Conservation (phyloP, 2,113 vertebrate genomes). For the Oreochromis tanganicae region DNA sequence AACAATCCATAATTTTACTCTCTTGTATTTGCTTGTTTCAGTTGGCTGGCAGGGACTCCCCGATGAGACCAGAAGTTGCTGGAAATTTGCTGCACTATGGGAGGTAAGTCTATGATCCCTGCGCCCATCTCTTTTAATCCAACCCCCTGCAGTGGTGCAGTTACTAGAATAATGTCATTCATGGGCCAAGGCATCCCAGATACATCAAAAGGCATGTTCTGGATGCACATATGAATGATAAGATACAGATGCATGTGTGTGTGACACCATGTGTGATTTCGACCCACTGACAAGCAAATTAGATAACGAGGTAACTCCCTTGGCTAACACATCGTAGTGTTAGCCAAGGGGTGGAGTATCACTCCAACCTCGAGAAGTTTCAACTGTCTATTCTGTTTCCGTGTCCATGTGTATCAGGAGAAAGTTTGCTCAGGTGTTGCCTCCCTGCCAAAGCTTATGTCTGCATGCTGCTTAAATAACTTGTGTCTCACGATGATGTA, state of each 20-base stretch:
- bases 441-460: neutral
- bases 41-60: conserved; percentile 94
- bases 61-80: conserved; percentile 88
- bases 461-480: neutral
- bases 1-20: neutral
- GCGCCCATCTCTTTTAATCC: neutral
- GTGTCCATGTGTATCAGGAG: neutral
- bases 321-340: neutral
- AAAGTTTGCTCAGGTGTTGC: neutral
- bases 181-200: neutral
- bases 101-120: conserved; percentile 72
- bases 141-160: neutral
- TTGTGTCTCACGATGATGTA: neutral
- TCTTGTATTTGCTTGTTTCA: conserved; percentile 26
- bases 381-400: neutral
- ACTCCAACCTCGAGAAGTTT: neutral
- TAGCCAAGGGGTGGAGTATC: neutral
- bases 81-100: conserved; percentile 97
- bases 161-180: neutral
- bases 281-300: neutral
- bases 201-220: neutral
- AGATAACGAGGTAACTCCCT: neutral
- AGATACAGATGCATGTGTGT: neutral
- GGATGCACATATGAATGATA: neutral
- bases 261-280: neutral